These are phyloP conservation scores for Drosophila vallismaia DNA, from an alignment of 2,888 invertebrate species.

Conservation along the genomic window DNA sequence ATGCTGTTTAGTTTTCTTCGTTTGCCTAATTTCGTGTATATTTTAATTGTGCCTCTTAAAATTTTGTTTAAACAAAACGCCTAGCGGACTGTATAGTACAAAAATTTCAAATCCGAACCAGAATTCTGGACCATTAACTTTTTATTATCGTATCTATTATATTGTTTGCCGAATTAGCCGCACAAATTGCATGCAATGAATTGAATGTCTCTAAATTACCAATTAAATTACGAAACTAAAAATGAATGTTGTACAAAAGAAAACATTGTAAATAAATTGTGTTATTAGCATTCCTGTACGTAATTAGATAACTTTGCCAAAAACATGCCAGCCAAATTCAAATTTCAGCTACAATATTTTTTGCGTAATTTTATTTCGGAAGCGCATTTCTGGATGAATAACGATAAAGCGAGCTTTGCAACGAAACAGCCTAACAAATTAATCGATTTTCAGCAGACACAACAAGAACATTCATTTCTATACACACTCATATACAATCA, in stretches of 20 bases:
- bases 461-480: slow-evolving; percentile 23
- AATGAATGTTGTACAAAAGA: slow-evolving; percentile 71
- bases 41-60: slow-evolving; percentile 38
- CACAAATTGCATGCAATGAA: slow-evolving; percentile 52
- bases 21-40: slow-evolving; percentile 43
- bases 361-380: slow-evolving; percentile 20
- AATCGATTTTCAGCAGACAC: slow-evolving; percentile 48
- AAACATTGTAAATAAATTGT: slow-evolving; percentile 65
- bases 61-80: slow-evolving; percentile 40
- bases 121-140: slow-evolving; percentile 59
- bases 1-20: slow-evolving; percentile 76
- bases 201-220: slow-evolving; percentile 44
- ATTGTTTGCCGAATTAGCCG: slow-evolving; percentile 70
- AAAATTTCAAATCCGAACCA: slow-evolving; percentile 6
- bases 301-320: slow-evolving; percentile 37
- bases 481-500: slow-evolving; percentile 27
- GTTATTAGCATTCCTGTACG: slow-evolving; percentile 45
- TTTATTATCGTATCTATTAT: slow-evolving; percentile 26
- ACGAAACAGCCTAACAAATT: slow-evolving; percentile 76
- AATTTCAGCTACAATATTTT: slow-evolving; percentile 33
- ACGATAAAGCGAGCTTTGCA: slow-evolving; percentile 34
- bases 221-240: slow-evolving; percentile 36
- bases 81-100: slow-evolving; percentile 23
- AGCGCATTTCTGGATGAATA: slow-evolving; percentile 39
- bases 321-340: slow-evolving; percentile 10